A percentile compares a stretch with the other conserved stretches of the same genome.
phyloP scores from a whole-genome alignment of 1,140 invertebrate species.

The Diorhabda sublineata region DNA sequence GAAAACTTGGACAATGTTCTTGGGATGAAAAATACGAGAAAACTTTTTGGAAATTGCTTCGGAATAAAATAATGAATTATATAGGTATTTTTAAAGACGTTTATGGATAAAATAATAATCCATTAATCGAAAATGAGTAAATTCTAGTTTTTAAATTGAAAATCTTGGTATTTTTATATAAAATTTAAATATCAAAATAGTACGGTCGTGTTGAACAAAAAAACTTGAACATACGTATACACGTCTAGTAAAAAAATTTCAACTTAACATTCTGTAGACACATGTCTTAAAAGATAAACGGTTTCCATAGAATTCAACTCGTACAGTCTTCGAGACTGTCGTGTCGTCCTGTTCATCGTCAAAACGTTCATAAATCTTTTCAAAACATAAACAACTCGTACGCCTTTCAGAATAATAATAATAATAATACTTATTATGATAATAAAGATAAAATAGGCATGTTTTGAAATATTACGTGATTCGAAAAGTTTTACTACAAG shows the following conservation, averaged over 20 bases:
- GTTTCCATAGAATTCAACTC: not conserved
- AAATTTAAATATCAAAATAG: no score
- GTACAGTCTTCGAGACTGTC: not conserved
- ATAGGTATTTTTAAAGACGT: not conserved
- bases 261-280: conserved; percentile 2
- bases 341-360: not conserved
- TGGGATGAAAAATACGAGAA: not conserved
- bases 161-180: no score
- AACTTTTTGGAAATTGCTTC: not conserved
- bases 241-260: not conserved
- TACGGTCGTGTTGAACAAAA: not conserved
- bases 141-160: no score
- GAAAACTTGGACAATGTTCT: not conserved
- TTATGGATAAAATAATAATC: no score
- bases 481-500: no score
- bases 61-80: not conserved
- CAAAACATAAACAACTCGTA: not conserved
- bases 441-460: not conserved
- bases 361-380: not conserved
- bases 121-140: no score
- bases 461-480: not conserved
- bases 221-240: not conserved
- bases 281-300: not conserved
- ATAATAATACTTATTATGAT: not conserved
- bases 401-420: conserved; percentile 1